These are phyloP conservation scores for Cirrhinus molitorella DNA, from an alignment of 2,797 vertebrate species.

Conservation along the genomic window DNA sequence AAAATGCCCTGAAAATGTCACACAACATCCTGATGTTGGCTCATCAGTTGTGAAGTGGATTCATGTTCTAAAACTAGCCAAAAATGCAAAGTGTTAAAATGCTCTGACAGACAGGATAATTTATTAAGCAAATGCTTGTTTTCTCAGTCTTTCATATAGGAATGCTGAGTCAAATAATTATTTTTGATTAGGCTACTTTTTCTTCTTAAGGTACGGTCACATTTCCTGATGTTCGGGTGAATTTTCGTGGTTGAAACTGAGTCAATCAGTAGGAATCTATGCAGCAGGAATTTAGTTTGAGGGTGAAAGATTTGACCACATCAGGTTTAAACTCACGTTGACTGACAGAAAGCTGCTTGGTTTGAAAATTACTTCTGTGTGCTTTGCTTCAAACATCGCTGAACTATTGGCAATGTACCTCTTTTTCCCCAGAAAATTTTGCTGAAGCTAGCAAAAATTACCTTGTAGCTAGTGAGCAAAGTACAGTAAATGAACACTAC, in stretches of 20 bases:
- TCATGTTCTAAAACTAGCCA: conserved; percentile 21
- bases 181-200: not conserved
- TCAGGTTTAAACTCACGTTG: not conserved
- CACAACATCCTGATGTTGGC: conserved; percentile 42
- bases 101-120: conserved; percentile 1
- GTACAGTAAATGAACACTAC: conserved; percentile 69
- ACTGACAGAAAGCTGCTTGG: not conserved
- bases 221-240: not conserved
- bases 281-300: not conserved
- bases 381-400: too few relatives aligned
- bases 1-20: conserved; percentile 48
- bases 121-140: conserved; percentile 11
- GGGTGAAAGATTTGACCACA: not conserved
- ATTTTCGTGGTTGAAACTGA: not conserved
- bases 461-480: conserved; percentile 69
- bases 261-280: not conserved
- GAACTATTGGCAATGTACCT: not conserved
- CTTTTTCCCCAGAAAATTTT: not conserved
- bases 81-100: not conserved
- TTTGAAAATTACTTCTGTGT: not conserved
- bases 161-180: conserved; percentile 21
- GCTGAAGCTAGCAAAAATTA: not conserved
- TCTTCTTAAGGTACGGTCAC: not conserved
- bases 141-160: not conserved
- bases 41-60: conserved; percentile 30